Conservation (phyloP, 2,113 vertebrate species). For the Cepphus grylle region DNA sequence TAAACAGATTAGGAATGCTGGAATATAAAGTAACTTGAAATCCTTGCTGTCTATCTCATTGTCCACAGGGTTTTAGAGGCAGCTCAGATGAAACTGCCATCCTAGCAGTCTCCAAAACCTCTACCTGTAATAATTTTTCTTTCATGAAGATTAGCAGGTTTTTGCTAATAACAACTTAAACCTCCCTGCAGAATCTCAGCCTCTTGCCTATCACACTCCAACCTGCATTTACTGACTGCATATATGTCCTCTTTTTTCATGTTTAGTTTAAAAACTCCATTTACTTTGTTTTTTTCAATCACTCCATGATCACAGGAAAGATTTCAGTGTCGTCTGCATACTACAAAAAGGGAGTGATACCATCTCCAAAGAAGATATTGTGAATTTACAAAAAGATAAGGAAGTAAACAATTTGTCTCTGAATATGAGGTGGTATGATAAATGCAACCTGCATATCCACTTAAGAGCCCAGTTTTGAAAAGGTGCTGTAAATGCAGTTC, state of each 20-base stretch:
- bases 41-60: not conserved
- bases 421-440: not conserved
- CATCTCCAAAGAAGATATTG: not conserved
- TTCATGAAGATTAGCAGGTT: not conserved
- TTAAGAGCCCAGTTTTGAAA: not conserved
- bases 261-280: not conserved
- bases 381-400: not conserved
- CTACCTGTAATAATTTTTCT: not conserved
- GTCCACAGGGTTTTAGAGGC: not conserved
- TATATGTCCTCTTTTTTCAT: not conserved
- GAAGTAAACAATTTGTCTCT: not conserved
- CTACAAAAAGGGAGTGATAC: not conserved
- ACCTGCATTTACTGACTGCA: not conserved
- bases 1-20: not conserved
- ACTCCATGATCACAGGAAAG: not conserved
- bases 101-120: not conserved
- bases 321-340: not conserved
- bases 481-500: not conserved
- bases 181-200: not conserved
- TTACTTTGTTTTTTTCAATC: not conserved
- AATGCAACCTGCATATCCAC: not conserved
- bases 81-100: not conserved
- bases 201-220: not conserved
- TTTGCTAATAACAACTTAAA: not conserved
- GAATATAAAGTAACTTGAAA: not conserved